Conservation (phyloP, 2,888 invertebrate genomes). For the Tinea trinotella region DNA sequence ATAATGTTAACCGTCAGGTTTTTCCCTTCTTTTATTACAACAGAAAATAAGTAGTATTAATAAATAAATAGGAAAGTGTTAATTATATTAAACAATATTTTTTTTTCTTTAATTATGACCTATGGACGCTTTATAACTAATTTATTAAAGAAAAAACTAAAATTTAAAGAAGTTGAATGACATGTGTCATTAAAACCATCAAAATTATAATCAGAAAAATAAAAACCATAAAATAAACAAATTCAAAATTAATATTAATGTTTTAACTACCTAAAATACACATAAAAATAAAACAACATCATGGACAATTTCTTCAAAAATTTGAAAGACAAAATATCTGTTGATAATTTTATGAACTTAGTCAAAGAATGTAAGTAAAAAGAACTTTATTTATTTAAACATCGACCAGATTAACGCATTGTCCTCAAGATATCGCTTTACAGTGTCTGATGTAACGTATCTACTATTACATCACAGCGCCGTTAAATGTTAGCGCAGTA, state of each 20-base stretch:
- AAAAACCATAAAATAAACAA: neutral
- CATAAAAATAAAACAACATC: constrained; percentile 19
- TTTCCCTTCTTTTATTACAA: neutral
- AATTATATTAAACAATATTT: too few relatives aligned
- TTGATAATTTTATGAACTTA: constrained; percentile 34
- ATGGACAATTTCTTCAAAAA: constrained; percentile 46
- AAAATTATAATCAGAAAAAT: neutral
- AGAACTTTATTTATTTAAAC: too few relatives aligned
- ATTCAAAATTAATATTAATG: constrained; percentile 2
- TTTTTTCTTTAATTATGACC: too few relatives aligned
- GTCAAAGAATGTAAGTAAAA: constrained; percentile 37
- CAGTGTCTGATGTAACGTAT: too few relatives aligned
- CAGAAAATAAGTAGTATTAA: neutral
- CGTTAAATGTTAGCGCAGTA: too few relatives aligned
- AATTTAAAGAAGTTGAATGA: too few relatives aligned
- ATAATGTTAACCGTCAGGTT: neutral
- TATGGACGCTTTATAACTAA: too few relatives aligned
- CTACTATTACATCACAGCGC: neutral
- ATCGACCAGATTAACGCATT: too few relatives aligned
- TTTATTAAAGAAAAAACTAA: too few relatives aligned
- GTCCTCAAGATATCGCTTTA: too few relatives aligned
- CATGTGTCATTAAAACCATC: neutral
- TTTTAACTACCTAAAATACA: neutral
- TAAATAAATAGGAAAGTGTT: too few relatives aligned
- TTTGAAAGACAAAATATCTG: constrained; percentile 35